Conservation (phyloP, 64 coral and sea anemone species). For the Stichodactyla helianthus region DNA sequence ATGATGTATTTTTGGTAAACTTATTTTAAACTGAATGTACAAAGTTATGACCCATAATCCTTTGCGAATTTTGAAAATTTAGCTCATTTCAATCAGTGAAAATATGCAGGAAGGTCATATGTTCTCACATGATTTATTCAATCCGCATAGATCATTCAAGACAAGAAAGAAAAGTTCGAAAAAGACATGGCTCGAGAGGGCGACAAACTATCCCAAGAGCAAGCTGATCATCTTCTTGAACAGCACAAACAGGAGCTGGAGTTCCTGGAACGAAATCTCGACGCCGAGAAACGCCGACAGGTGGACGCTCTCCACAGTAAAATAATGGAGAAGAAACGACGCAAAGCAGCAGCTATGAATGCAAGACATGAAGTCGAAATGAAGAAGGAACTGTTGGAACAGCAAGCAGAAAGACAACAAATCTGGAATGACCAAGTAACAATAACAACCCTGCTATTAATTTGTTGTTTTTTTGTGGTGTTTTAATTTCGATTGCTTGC, state of each 20-base stretch:
- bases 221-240: constrained; percentile 70
- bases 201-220: constrained; percentile 67
- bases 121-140: not conserved
- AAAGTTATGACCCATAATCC: no score
- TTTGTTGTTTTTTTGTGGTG: no score
- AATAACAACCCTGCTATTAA: no score
- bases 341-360: constrained; percentile 54
- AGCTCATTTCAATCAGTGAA: no score
- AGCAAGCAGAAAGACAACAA: constrained; percentile 72
- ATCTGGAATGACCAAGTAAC: constrained; percentile 59
- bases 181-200: constrained; percentile 70
- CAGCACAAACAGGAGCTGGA: constrained; percentile 86
- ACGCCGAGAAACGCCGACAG: constrained; percentile 81
- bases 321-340: constrained; percentile 70
- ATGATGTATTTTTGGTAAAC: no score
- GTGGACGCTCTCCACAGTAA: constrained; percentile 68
- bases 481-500: no score
- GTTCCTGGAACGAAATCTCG: constrained; percentile 79
- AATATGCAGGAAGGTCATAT: no score
- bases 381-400: constrained; percentile 77
- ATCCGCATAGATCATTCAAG: constrained; percentile 50
- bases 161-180: constrained; percentile 78
- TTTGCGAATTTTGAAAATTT: no score
- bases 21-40: no score
- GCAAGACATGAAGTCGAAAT: constrained; percentile 76